Evolutionary conservation across 2,888 invertebrate species (phyloP).

Genomic region (Brachyptera putata): DNA sequence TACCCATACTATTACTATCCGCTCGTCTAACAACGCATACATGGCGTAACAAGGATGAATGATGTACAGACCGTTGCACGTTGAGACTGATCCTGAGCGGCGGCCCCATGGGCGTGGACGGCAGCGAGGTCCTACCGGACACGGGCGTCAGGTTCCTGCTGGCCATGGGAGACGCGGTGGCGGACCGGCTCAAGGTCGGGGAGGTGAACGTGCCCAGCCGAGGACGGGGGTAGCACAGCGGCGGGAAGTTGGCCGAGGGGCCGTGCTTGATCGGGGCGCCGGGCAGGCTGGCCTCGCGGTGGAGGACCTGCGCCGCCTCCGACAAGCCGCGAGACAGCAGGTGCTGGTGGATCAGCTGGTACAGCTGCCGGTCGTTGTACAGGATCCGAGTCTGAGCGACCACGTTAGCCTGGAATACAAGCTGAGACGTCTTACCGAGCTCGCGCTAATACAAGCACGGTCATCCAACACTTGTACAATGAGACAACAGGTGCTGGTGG

Average conservation of each 20-base stretch:
- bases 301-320: conserved; percentile 68
- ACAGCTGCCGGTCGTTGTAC: conserved; percentile 89
- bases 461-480: too few species aligned
- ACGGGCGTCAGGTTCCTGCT: background rate
- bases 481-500: conserved; percentile 75
- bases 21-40: too few species aligned
- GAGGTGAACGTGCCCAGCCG: background rate
- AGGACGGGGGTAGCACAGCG: background rate
- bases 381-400: conserved; percentile 94
- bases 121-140: background rate
- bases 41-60: too few species aligned
- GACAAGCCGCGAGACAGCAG: conserved; percentile 68
- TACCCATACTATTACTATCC: too few species aligned
- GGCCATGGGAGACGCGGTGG: background rate
- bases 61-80: conserved; percentile 3
- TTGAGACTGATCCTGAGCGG: conserved; percentile 6
- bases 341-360: conserved; percentile 88
- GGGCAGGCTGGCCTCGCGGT: conserved; percentile 67
- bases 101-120: background rate
- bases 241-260: conserved; percentile 27
- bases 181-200: background rate
- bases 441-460: too few species aligned
- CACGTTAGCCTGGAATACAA: conserved; percentile 70
- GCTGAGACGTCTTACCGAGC: too few species aligned
- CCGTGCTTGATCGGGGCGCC: conserved; percentile 27